phyloP scores from a whole-genome alignment of 2,113 vertebrate species.

The Triplophysa tibetana region DNA sequence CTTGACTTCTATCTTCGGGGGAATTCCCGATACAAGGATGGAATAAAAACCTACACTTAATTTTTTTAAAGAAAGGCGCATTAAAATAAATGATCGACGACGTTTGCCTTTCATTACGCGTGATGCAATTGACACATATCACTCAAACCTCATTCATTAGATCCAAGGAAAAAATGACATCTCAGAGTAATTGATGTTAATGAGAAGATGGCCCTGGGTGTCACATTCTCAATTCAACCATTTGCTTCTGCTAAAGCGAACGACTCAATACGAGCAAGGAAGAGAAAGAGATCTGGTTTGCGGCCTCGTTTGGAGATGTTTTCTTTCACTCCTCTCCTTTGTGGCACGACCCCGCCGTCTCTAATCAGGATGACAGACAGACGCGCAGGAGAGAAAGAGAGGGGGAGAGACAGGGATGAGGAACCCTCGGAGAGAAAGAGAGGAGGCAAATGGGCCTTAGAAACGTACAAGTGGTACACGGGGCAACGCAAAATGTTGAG shows the following conservation, averaged over 20 bases:
- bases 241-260: slow-evolving; percentile 16
- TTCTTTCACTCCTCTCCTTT: slow-evolving; percentile 48
- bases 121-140: neutral
- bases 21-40: neutral
- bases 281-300: slow-evolving; percentile 33
- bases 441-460: slow-evolving; percentile 17
- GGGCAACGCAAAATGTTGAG: neutral
- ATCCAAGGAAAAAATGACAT: neutral
- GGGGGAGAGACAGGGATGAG: slow-evolving; percentile 35
- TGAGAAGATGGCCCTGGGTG: slow-evolving; percentile 28
- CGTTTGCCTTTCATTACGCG: slow-evolving; percentile 26
- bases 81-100: neutral
- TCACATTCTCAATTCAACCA: slow-evolving; percentile 13
- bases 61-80: neutral
- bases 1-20: neutral
- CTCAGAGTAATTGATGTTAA: slow-evolving; percentile 28
- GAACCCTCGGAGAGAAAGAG: slow-evolving; percentile 21
- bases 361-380: slow-evolving; percentile 55
- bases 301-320: slow-evolving; percentile 44
- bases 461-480: slow-evolving; percentile 16
- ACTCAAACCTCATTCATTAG: neutral
- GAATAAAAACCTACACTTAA: neutral
- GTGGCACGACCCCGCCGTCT: slow-evolving; percentile 49
- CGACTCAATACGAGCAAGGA: slow-evolving; percentile 17
- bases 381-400: slow-evolving; percentile 38